phyloP scores from a whole-genome alignment of 1,140 invertebrate species.

The Coenobita brevimanus region DNA sequence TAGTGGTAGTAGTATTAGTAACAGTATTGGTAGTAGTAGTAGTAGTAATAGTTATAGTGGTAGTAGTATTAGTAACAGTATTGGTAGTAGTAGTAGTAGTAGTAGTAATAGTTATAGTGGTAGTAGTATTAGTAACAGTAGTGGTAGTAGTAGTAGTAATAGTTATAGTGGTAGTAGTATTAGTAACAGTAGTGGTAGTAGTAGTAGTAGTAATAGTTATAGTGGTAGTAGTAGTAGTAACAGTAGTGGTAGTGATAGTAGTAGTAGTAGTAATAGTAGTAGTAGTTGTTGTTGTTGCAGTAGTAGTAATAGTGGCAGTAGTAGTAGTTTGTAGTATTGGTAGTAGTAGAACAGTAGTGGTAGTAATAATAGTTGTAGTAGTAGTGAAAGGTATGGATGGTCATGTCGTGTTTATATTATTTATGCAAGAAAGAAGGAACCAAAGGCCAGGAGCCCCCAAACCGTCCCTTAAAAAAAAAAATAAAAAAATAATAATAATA shows the following conservation, averaged over 20 bases:
- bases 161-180: conserved; percentile 12
- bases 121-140: conserved; percentile 17
- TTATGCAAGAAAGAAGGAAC: too few species aligned
- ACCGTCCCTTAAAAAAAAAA: not conserved
- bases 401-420: not conserved
- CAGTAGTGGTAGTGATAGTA: not conserved
- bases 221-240: conserved; percentile 5
- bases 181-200: conserved; percentile 18
- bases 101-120: conserved; percentile 9
- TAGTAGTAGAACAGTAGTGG: too few species aligned
- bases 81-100: conserved; percentile 19
- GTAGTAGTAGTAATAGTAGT: not conserved
- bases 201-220: conserved; percentile 17
- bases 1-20: too few species aligned
- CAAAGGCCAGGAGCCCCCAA: too few species aligned
- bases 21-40: conserved; percentile 14
- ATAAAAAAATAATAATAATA: not conserved
- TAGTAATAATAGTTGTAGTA: too few species aligned
- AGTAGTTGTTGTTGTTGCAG: not conserved
- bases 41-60: conserved; percentile 4
- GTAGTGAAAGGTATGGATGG: not conserved
- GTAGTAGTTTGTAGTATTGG: too few species aligned
- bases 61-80: conserved; percentile 10
- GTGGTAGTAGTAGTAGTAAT: conserved; percentile 8
- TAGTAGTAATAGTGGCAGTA: not conserved